These are phyloP conservation scores for Eidolon dupreanum DNA, from an alignment of 2,797 vertebrate genomes.

Conservation along the genomic window DNA sequence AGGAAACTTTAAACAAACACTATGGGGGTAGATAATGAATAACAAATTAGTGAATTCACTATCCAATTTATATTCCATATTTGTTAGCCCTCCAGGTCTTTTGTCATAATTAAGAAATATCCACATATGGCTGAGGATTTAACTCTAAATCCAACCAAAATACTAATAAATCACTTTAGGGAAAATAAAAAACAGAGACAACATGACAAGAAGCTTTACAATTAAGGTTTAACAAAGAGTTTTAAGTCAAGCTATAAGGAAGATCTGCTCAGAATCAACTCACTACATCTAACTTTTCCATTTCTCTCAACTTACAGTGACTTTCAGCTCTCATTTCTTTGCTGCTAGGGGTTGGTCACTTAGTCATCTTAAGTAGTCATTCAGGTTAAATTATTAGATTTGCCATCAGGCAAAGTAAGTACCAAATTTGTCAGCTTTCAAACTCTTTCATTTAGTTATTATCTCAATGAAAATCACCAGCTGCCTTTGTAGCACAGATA, in stretches of 20 bases:
- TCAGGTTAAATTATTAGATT: conserved; percentile 42
- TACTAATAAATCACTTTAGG: neutral
- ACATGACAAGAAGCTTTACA: neutral
- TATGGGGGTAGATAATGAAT: neutral
- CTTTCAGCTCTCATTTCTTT: neutral
- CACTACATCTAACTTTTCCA: neutral
- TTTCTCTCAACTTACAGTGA: neutral
- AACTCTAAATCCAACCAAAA: conserved; percentile 39
- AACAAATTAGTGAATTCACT: neutral
- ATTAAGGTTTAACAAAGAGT: neutral
- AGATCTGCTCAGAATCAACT: neutral
- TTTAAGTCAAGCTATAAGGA: neutral
- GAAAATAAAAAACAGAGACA: conserved; percentile 25
- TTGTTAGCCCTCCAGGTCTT: neutral
- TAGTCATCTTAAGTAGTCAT: neutral
- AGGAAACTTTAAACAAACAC: neutral
- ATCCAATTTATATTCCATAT: neutral
- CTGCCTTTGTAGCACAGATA: neutral
- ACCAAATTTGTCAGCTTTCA: neutral
- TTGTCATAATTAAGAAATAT: neutral
- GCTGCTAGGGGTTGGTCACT: neutral
- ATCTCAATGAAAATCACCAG: neutral
- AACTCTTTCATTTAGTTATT: neutral
- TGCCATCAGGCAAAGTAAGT: neutral
- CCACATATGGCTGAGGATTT: neutral